Base-by-base conservation (phyloP, 2,888 invertebrate genomes). In the Drosophila testacea region DNA sequence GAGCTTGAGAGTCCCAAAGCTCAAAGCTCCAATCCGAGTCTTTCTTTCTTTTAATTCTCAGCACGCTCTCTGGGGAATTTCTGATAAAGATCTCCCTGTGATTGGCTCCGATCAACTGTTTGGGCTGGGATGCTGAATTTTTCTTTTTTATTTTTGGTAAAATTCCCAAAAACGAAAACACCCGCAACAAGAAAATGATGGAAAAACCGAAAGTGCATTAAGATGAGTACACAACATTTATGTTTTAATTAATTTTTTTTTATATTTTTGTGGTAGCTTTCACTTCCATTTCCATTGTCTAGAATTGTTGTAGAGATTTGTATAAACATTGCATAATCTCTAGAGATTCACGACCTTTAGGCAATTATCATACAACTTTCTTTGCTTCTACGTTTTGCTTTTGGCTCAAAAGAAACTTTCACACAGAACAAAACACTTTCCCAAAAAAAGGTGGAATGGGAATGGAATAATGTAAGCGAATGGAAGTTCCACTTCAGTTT, bases 201-300 rank as follows among this genome's bases (percentile, higher is more conserved):
- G 63, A 61, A 81, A 82, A 85, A 82, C 69, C 16, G 83, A 88
- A 85, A 83, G 88, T 88, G 73, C 81, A 81, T 81, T 81, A 69
- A 50, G 81, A 67, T 80, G 77, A 73, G 78, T 78, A 67, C 73
- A 73, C 60, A 67, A 55, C 6, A 70, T 55, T 56, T 47, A 70
- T 32, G 13, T 28, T 22, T 36, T 42, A 7, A 13, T 27, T 46
- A 13, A 41, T 60, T 39, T 11, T 41, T 41, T 22, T n/a, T 1
- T 30, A 6, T 38, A 55, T 39, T 32, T 54, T 22, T 52, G 30
- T 56, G 61, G 46, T 50, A 69, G 83, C 88, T 83, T 83, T 83
- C 83, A 83, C 83, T 82, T 72, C 55, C 67, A 69, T 59, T 76
- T 81, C 55, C 66, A 64, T 83, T 85, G 73, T 83, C 52, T 79